Percentiles rank a stretch among this genome's conserved stretches.
These are phyloP conservation scores for Bradypus variegatus DNA, from an alignment of 2,797 vertebrate genomes.

Conservation along the genomic window DNA sequence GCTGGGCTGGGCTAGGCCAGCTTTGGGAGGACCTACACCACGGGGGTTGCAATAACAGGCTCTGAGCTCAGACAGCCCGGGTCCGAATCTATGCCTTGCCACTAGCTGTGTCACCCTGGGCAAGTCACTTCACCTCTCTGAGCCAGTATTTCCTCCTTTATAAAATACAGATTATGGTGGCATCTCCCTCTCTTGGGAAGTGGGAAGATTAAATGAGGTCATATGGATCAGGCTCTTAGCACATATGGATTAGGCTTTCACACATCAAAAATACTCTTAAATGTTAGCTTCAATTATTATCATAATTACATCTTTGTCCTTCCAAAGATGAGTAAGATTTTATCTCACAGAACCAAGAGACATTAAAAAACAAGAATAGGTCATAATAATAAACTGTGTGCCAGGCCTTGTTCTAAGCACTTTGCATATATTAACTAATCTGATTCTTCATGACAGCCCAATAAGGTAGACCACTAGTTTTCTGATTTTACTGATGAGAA, in stretches of 20 bases:
- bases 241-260: neutral
- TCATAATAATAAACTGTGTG: neutral
- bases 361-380: neutral
- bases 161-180: neutral
- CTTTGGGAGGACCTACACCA: no score
- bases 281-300: neutral
- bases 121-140: neutral
- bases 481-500: neutral
- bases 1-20: neutral
- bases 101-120: neutral
- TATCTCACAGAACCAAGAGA: neutral
- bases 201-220: neutral
- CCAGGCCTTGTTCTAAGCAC: neutral
- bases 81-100: neutral
- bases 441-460: neutral
- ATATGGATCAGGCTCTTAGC: neutral
- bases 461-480: neutral
- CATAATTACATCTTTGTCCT: neutral
- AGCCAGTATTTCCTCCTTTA: neutral
- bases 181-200: neutral
- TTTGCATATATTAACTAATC: neutral
- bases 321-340: neutral
- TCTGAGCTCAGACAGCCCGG: neutral
- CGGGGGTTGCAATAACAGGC: neutral
- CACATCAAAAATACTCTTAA: neutral